Evolutionary conservation across 2,888 invertebrate species (phyloP).

Genomic region (Palloptera scutellata): DNA sequence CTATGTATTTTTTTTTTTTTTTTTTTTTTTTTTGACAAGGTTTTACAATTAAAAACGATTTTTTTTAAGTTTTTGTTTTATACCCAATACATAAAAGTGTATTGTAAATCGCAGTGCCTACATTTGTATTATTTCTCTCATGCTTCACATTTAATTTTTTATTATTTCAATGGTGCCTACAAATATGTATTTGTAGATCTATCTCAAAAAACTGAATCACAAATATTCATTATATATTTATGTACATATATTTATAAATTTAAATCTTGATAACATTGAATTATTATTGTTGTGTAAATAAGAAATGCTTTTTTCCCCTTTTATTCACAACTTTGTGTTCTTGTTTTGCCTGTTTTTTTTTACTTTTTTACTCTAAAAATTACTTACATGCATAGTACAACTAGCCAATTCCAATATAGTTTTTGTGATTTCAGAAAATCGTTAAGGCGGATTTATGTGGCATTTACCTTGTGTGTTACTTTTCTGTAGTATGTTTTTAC

Average conservation of each 20-base stretch:
- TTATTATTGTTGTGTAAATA: constrained; percentile 18
- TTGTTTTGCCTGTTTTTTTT: too few relatives aligned
- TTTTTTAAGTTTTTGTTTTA: background rate
- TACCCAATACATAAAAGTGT: too few relatives aligned
- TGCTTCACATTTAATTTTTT: too few relatives aligned
- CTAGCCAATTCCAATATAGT: constrained; percentile 11
- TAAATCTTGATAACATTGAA: constrained; percentile 33
- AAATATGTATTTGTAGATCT: too few relatives aligned
- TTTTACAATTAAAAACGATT: background rate
- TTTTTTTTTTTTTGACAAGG: background rate
- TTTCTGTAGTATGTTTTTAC: constrained; percentile 1
- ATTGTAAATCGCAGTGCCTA: too few relatives aligned
- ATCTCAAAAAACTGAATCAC: background rate
- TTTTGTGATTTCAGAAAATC: constrained; percentile 13
- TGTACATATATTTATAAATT: background rate
- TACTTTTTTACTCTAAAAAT: too few relatives aligned
- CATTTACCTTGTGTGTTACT: background rate
- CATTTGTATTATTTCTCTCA: too few relatives aligned
- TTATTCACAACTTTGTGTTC: too few relatives aligned
- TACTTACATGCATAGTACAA: too few relatives aligned
- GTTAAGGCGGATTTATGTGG: constrained; percentile 23
- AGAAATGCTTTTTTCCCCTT: too few relatives aligned
- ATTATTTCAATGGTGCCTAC: too few relatives aligned
- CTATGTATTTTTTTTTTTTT: background rate
- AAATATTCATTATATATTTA: background rate